These are phyloP conservation scores for Apus apus DNA, from an alignment of 2,113 vertebrate species.

Conservation along the genomic window DNA sequence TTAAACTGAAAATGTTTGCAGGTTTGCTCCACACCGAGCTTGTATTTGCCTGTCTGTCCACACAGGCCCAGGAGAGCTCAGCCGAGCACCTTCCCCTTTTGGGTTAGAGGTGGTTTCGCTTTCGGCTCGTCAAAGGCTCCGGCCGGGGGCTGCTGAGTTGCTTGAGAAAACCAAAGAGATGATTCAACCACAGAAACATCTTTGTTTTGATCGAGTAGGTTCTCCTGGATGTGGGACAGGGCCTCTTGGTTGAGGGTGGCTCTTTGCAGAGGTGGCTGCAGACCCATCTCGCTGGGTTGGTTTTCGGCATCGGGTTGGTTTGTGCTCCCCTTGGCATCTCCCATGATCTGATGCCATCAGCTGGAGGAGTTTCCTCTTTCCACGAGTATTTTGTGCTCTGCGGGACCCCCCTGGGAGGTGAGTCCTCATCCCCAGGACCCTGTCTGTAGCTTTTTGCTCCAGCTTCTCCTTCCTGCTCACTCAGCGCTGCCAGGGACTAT, in stretches of 20 bases:
- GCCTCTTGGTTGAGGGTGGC: background rate
- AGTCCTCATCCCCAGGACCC: background rate
- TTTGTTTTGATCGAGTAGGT: background rate
- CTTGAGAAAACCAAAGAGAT: background rate
- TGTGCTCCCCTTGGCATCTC: background rate
- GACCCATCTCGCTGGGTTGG: accelerated
- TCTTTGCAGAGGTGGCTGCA: background rate
- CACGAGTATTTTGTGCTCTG: background rate
- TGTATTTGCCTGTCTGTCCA: background rate
- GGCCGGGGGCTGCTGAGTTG: background rate
- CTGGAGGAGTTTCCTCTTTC: background rate
- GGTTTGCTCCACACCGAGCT: background rate
- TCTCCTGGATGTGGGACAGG: background rate
- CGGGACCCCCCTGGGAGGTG: accelerated
- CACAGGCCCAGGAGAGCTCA: background rate
- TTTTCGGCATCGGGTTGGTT: background rate
- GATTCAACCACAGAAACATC: background rate
- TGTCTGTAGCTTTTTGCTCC: accelerated
- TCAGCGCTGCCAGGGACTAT: background rate
- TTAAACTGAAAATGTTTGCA: accelerated
- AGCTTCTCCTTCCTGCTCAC: background rate
- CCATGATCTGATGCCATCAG: accelerated
- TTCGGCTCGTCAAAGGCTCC: background rate
- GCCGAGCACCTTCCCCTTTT: background rate
- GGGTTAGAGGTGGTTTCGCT: background rate